Evolutionary conservation across 2,888 invertebrate genomes (phyloP).

Genomic region (Clistopyga incitator): DNA sequence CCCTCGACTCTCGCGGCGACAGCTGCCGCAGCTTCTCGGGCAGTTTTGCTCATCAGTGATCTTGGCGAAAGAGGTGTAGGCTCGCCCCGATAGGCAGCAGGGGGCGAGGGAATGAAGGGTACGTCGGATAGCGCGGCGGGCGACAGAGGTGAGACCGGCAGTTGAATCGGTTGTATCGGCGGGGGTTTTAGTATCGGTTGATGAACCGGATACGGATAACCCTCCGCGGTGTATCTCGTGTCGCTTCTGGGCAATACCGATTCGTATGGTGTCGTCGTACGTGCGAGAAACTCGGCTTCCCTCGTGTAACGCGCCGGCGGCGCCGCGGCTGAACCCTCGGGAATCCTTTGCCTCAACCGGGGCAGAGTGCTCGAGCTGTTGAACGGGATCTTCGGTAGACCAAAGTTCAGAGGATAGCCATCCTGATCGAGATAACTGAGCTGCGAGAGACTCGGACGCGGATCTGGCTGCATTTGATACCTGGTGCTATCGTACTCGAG

Average conservation of each 20-base stretch:
- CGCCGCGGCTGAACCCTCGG: constrained; percentile 85
- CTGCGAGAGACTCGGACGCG: constrained; percentile 77
- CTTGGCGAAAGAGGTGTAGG: constrained; percentile 81
- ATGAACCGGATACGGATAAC: constrained; percentile 88
- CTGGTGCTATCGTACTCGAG: constrained; percentile 78
- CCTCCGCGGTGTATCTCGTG: constrained; percentile 91
- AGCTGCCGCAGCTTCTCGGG: constrained; percentile 84
- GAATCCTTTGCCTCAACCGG: constrained; percentile 86
- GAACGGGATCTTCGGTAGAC: constrained; percentile 88
- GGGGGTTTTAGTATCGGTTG: constrained; percentile 84
- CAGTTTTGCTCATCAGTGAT: constrained; percentile 82
- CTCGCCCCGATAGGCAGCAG: constrained; percentile 89
- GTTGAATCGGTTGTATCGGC: constrained; percentile 74
- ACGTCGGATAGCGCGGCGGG: constrained; percentile 74
- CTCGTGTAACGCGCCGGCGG: constrained; percentile 87
- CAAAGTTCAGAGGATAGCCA: constrained; percentile 92
- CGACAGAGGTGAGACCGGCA: constrained; percentile 77
- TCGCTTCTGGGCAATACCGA: constrained; percentile 75
- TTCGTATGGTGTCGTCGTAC: constrained; percentile 85
- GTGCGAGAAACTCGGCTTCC: constrained; percentile 88
- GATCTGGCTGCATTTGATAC: constrained; percentile 77
- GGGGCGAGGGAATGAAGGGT: constrained; percentile 89
- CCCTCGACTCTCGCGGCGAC: constrained; percentile 87
- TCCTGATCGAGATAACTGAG: constrained; percentile 89
- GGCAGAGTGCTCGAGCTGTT: constrained; percentile 92